Conservation (phyloP, 2,797 vertebrate species). For the Enteromius anoplus region DNA sequence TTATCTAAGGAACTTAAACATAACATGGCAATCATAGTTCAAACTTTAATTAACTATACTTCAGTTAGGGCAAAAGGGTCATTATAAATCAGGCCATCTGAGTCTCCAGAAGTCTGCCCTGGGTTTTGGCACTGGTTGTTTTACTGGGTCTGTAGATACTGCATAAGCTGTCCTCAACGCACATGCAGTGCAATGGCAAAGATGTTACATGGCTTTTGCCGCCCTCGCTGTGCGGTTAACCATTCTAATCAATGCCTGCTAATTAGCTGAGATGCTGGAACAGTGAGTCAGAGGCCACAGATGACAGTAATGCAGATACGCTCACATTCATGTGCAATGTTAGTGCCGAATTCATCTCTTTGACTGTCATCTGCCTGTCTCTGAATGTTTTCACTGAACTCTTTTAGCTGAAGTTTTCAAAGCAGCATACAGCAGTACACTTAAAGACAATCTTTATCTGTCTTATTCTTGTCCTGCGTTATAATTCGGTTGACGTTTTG, state of each 20-base stretch:
- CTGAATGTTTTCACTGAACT: neutral
- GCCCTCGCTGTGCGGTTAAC: conserved; percentile 20
- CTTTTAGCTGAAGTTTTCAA: neutral
- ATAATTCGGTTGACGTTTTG: neutral
- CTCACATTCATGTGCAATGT: conserved; percentile 3
- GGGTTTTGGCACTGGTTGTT: neutral
- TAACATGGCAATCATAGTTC: neutral
- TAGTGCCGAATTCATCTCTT: neutral
- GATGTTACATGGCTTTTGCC: conserved; percentile 7
- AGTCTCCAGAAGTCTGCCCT: neutral
- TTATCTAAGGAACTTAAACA: neutral
- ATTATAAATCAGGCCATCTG: neutral
- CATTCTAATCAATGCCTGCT: conserved; percentile 40
- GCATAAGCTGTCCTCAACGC: neutral
- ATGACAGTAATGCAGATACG: neutral
- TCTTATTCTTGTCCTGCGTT: neutral
- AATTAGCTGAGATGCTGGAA: conserved; percentile 30
- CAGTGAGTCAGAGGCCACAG: conserved; percentile 21
- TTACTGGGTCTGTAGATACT: neutral
- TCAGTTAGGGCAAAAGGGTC: too few species aligned
- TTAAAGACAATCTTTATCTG: neutral
- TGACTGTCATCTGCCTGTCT: conserved; percentile 11
- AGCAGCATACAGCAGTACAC: neutral
- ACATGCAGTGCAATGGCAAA: neutral
- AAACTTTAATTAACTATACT: neutral